Percentiles rank a stretch among this genome's conserved stretches.
Conservation (phyloP, 2,797 vertebrate genomes). For the Danio tinwini region DNA sequence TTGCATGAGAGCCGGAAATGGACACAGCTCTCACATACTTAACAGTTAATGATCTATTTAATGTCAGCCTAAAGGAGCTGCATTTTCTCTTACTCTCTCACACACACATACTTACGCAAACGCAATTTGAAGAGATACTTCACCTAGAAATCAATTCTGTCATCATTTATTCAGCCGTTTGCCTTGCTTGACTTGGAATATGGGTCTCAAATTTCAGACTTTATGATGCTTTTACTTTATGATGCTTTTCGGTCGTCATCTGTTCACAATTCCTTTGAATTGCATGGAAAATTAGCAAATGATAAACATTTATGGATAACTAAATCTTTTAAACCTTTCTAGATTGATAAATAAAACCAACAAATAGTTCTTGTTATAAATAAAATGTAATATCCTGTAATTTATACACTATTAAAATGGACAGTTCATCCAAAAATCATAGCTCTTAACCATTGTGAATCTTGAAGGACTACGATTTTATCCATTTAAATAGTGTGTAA, state of each 20-base stretch:
- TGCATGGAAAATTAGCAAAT: no score
- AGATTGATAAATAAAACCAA: no score
- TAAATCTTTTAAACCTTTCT: no score
- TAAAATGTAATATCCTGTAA: no score
- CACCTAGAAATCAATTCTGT: neutral
- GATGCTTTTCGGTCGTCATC: neutral
- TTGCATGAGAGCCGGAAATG: constrained; percentile 30
- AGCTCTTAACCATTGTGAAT: neutral
- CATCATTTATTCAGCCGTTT: neutral
- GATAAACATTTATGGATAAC: no score
- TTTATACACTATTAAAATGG: neutral
- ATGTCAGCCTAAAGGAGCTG: constrained; percentile 3
- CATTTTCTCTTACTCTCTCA: neutral
- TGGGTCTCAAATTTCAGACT: neutral
- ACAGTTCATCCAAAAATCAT: neutral
- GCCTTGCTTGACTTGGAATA: no score
- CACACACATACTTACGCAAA: no score
- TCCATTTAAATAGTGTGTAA: no score
- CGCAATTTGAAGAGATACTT: neutral
- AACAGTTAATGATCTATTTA: constrained; percentile 44
- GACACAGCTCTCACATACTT: constrained; percentile 42
- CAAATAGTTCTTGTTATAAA: no score
- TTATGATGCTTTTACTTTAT: neutral
- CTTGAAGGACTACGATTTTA: neutral
- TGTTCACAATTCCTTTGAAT: no score